A percentile compares a stretch with the other conserved stretches of the same genome.
These are phyloP conservation scores for Drosophila flavopinicola DNA, from an alignment of 2,888 invertebrate genomes.

Conservation along the genomic window DNA sequence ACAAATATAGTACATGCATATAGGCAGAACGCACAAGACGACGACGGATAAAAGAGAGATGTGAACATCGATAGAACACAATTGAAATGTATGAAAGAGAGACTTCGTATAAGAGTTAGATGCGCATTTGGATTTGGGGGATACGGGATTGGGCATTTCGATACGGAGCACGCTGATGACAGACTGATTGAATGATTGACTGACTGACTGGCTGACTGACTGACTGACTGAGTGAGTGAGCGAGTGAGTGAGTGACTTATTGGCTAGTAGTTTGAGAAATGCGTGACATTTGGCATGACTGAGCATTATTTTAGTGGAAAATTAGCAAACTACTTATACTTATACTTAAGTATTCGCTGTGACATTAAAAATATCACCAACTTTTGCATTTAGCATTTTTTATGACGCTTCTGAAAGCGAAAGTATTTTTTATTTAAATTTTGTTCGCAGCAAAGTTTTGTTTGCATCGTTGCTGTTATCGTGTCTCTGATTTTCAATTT, in stretches of 20 bases:
- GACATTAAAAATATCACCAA: constrained; percentile 47
- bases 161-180: constrained; percentile 14
- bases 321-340: constrained; percentile 30
- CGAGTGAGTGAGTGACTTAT: constrained; percentile 34
- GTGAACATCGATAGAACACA: constrained; percentile 17
- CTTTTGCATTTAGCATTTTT: constrained; percentile 21
- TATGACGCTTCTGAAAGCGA: constrained; percentile 34
- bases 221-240: constrained; percentile 39
- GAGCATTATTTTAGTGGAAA: constrained; percentile 39
- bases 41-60: constrained; percentile 7
- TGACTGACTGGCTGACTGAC: constrained; percentile 36
- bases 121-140: constrained; percentile 8
- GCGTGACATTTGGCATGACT: constrained; percentile 28
- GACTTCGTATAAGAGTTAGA: constrained; percentile 19
- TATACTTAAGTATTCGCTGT: not conserved
- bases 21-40: constrained; percentile 17
- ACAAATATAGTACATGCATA: constrained; percentile 43
- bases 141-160: constrained; percentile 12
- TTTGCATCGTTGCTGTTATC: not conserved
- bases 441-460: constrained; percentile 11
- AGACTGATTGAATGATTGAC: constrained; percentile 34
- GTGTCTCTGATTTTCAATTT: constrained; percentile 17
- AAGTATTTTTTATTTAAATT: constrained; percentile 32
- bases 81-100: constrained; percentile 42
- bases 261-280: constrained; percentile 3